Conservation (phyloP, 2,797 vertebrate species). For the Enteromius mattozi region DNA sequence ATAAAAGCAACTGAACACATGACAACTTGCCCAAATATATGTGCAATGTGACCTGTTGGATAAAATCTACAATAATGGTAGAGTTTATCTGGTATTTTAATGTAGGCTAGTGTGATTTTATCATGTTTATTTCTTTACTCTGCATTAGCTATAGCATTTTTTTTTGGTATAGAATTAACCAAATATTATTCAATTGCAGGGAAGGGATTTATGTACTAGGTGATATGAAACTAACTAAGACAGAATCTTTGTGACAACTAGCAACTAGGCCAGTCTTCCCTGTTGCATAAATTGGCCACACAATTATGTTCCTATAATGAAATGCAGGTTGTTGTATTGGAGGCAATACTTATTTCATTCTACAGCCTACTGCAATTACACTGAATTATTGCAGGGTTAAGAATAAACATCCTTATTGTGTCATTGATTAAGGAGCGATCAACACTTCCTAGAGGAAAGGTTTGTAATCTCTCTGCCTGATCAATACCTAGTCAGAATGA, state of each 20-base stretch:
- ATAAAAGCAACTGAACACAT: neutral
- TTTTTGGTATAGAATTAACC: neutral
- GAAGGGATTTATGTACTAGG: neutral
- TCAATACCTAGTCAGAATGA: slow-evolving; percentile 34
- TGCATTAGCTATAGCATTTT: neutral
- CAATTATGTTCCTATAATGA: neutral
- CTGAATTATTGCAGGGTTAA: slow-evolving; percentile 38
- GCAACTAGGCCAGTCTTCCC: neutral
- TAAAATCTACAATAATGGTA: neutral
- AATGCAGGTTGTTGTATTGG: neutral
- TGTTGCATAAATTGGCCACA: neutral
- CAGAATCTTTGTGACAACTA: neutral
- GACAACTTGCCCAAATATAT: neutral
- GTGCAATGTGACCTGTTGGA: neutral
- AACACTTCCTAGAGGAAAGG: slow-evolving; percentile 31
- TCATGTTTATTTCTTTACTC: neutral
- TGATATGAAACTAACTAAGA: neutral
- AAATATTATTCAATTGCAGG: neutral
- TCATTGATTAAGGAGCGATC: slow-evolving; percentile 31
- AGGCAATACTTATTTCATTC: slow-evolving; percentile 10
- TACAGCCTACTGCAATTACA: slow-evolving; percentile 2
- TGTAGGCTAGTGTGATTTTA: neutral
- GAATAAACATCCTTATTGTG: slow-evolving; percentile 37
- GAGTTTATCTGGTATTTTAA: neutral
- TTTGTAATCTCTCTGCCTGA: slow-evolving; percentile 38